These are phyloP conservation scores for Julus scandinavius DNA, from an alignment of 2,888 invertebrate species.

Conservation along the genomic window DNA sequence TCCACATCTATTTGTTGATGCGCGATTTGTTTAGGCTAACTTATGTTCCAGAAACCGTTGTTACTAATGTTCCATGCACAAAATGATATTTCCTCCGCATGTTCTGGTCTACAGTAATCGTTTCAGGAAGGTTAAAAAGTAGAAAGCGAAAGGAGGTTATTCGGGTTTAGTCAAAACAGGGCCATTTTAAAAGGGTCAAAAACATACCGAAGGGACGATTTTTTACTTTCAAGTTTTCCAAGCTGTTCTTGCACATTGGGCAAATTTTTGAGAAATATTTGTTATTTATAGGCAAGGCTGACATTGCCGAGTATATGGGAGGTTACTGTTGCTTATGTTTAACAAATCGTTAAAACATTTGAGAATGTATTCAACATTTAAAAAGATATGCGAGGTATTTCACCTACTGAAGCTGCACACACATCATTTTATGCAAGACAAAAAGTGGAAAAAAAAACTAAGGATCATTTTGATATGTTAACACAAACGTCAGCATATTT, in stretches of 20 bases:
- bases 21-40: constrained; percentile 6
- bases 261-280: background rate
- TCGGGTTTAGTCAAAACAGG: background rate
- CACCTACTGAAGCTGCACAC: too few species aligned
- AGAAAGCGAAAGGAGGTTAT: background rate
- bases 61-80: background rate
- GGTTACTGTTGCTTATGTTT: background rate
- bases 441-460: background rate
- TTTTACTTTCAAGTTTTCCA: background rate
- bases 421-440: background rate
- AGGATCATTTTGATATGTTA: background rate
- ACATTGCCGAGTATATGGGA: background rate
- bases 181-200: background rate
- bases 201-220: background rate
- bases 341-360: constrained; percentile 22
- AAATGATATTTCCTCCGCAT: constrained; percentile 8
- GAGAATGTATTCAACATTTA: background rate
- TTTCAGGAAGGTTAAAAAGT: background rate
- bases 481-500: background rate
- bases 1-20: constrained; percentile 36
- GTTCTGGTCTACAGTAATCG: background rate
- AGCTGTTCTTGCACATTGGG: background rate
- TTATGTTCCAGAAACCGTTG: constrained; percentile 38
- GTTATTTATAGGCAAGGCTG: constrained; percentile 22
- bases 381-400: too few species aligned